Evolutionary conservation across 1,140 invertebrate species (phyloP), one percentile per base, ranked within the genome.

Genomic region (Phymastichus coffea): DNA sequence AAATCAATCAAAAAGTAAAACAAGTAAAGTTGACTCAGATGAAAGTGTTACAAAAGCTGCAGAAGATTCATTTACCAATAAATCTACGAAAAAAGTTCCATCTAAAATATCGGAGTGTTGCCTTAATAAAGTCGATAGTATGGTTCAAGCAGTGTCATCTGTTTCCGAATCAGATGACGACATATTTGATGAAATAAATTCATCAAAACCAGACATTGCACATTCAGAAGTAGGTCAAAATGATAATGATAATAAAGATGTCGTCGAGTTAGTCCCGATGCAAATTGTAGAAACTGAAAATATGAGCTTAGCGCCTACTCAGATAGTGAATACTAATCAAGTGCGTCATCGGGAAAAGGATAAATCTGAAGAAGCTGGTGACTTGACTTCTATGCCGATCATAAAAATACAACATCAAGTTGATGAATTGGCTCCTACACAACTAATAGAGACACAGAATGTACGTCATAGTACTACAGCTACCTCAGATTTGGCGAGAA

Each of bases 121-220:
- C n/a, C n/a, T n/a, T n/a, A n/a, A n/a, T n/a, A n/a, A n/a, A n/a
- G n/a, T n/a, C n/a, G n/a, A n/a, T n/a, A n/a, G n/a, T n/a, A n/a
- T n/a, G n/a, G n/a, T n/a, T n/a, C n/a, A n/a, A n/a, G n/a, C n/a
- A n/a, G n/a, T n/a, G n/a, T n/a, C 23, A 14, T 9, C 41, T 8
- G 23, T 12, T 23, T 7, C 20, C 8, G 67, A 68, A 12, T 68
- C 67, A 4, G 67, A 66, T 33, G 40, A 59, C 0, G 62, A 72
- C 41, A 22, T 69, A n/a, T 66, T 66, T 15, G 46, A 68, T 12
- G 30, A 30, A 25, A 33, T 17, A 15, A 2, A 48, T 28, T 28
- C 15, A 19, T 4, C 3, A 19, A 4, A 8, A 9, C 37, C 10
- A 40, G n/a, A 40, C 15, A 0, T 40, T 40, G 28, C 28, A 30